Conservation (phyloP, 2,888 invertebrate genomes). For the Leptodirus hochenwartii region DNA sequence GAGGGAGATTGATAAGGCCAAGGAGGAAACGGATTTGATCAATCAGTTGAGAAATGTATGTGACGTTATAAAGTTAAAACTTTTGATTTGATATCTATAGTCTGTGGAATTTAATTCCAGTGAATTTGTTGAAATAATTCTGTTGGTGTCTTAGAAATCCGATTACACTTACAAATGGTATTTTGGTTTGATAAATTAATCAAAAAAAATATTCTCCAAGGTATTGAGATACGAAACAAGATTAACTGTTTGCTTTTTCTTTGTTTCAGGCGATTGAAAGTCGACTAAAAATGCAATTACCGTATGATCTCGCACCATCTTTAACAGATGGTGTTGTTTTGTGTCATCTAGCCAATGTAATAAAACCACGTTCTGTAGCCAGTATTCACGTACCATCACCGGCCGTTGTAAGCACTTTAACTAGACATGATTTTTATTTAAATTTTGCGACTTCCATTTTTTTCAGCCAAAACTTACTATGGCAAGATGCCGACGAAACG, state of each 20-base stretch:
- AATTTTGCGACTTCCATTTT: constrained; percentile 9
- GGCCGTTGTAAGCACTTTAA: constrained; percentile 55
- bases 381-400: constrained; percentile 91
- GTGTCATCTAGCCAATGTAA: constrained; percentile 87
- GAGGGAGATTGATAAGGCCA: constrained; percentile 77
- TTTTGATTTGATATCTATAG: no score
- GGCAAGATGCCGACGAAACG: constrained; percentile 85
- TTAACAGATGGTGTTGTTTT: constrained; percentile 84
- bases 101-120: constrained; percentile 1
- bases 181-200: no score
- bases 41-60: constrained; percentile 67
- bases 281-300: constrained; percentile 75
- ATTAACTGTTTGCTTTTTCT: no score
- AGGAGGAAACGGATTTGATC: constrained; percentile 73
- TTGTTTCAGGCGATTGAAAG: constrained; percentile 71
- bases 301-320: constrained; percentile 68
- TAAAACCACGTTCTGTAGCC: constrained; percentile 76
- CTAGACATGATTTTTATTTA: constrained; percentile 7
- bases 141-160: no score
- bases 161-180: no score
- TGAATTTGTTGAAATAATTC: constrained; percentile 2
- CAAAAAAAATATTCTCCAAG: no score
- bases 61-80: constrained; percentile 10
- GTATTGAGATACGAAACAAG: no score
- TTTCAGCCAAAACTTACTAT: constrained; percentile 85